Evolutionary conservation across 2,888 invertebrate genomes (phyloP).

Genomic region (Pollenia amentaria): DNA sequence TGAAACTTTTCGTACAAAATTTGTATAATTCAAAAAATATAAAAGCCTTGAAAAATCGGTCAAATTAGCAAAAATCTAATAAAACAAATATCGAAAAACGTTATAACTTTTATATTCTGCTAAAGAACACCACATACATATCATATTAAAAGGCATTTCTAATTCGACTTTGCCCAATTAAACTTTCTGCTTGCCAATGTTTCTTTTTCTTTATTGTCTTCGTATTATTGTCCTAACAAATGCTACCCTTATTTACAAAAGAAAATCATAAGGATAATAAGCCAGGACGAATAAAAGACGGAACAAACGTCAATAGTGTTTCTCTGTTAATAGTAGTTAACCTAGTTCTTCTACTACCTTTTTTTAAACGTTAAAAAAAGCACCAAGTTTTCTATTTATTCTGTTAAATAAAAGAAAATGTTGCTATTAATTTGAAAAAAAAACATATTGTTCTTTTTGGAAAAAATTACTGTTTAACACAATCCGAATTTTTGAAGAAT

Average conservation of each 20-base stretch:
- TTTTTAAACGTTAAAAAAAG: constrained; percentile 13
- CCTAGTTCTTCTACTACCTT: constrained; percentile 39
- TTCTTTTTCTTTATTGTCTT: neutral
- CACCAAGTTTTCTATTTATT: too few species aligned
- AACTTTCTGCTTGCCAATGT: neutral
- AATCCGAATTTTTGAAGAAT: neutral
- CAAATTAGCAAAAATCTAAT: too few species aligned
- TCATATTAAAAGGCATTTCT: neutral
- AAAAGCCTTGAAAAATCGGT: too few species aligned
- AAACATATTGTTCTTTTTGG: too few species aligned
- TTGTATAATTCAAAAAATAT: too few species aligned
- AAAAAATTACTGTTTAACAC: constrained; percentile 26
- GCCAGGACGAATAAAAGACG: neutral
- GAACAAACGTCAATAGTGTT: constrained; percentile 43
- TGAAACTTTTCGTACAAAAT: too few species aligned
- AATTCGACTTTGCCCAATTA: neutral
- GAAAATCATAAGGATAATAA: constrained; percentile 27
- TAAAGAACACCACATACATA: neutral
- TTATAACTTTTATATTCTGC: too few species aligned
- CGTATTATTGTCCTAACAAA: neutral
- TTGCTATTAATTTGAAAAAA: too few species aligned
- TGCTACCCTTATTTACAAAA: constrained; percentile 19
- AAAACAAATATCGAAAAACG: too few species aligned
- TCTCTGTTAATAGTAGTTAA: constrained; percentile 57
- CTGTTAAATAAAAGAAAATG: too few species aligned